Conservation (phyloP, 1,140 invertebrate genomes). For the Diabrotica undecimpunctata region DNA sequence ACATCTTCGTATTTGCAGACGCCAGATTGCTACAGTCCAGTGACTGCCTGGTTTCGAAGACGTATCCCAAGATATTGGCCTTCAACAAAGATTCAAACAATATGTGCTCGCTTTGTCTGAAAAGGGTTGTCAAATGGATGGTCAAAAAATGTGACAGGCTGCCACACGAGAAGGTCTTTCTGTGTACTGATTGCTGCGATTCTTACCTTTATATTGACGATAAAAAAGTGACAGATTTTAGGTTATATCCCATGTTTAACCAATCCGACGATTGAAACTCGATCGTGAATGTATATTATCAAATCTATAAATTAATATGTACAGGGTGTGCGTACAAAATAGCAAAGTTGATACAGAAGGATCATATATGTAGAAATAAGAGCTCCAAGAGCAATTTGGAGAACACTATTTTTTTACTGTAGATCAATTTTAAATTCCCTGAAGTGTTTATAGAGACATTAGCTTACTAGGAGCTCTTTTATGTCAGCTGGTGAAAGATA, state of each 20-base stretch:
- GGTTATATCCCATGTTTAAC: constrained; percentile 51
- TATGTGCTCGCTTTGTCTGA: constrained; percentile 55
- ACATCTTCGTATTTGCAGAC: constrained; percentile 75
- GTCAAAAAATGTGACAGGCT: constrained; percentile 56
- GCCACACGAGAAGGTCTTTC: constrained; percentile 63
- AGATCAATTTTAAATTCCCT: too few species aligned
- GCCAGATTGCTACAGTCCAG: constrained; percentile 53
- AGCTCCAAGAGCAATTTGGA: too few species aligned
- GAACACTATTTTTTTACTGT: too few species aligned
- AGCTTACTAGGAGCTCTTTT: too few species aligned
- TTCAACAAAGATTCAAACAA: constrained; percentile 43
- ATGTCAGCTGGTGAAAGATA: too few species aligned
- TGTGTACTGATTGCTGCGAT: constrained; percentile 63
- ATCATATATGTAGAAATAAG: too few species aligned
- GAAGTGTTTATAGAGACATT: too few species aligned
- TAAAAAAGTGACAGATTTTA: constrained; percentile 56
- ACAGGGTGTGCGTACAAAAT: too few species aligned
- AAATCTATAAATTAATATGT: too few species aligned
- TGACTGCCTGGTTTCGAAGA: constrained; percentile 48
- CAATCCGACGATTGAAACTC: constrained; percentile 6
- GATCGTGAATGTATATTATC: background rate
- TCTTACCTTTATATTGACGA: constrained; percentile 62
- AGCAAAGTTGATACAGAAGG: too few species aligned
- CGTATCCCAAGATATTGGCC: constrained; percentile 55
- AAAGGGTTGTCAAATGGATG: constrained; percentile 56